Evolutionary conservation across 2,888 invertebrate species (phyloP).

Genomic region (Hyposoter didymator): DNA sequence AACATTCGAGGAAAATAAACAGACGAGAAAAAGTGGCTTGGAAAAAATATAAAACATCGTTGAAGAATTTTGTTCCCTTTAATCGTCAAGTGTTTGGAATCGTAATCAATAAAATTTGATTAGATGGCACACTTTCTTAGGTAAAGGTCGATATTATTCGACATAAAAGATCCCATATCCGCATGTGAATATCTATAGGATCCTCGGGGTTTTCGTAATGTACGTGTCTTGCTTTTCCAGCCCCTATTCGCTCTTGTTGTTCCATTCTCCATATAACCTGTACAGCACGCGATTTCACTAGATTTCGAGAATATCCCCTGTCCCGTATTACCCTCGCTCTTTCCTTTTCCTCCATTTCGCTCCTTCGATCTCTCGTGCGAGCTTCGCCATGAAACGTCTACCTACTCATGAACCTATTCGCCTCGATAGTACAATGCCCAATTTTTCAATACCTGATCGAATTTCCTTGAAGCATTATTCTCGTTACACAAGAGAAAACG

Average conservation of each 20-base stretch:
- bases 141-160: neutral
- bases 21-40: no score
- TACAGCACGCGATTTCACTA: constrained; percentile 69
- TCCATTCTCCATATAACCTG: constrained; percentile 51
- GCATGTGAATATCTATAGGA: constrained; percentile 13
- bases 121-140: neutral
- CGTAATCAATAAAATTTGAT: neutral
- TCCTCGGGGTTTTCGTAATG: constrained; percentile 57
- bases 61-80: neutral
- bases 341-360: constrained; percentile 15
- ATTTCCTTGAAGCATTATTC: constrained; percentile 4
- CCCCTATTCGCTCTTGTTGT: constrained; percentile 32
- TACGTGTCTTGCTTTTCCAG: constrained; percentile 48
- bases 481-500: neutral
- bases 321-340: constrained; percentile 53
- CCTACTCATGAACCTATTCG: constrained; percentile 37
- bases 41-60: neutral
- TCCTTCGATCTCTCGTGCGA: constrained; percentile 38
- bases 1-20: no score
- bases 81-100: neutral
- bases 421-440: constrained; percentile 24
- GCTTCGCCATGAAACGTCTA: constrained; percentile 22
- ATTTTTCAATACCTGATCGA: neutral
- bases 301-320: constrained; percentile 68
- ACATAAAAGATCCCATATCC: constrained; percentile 9